phyloP scores from a whole-genome alignment of 1,140 invertebrate species.

The Drosophila serrata region DNA sequence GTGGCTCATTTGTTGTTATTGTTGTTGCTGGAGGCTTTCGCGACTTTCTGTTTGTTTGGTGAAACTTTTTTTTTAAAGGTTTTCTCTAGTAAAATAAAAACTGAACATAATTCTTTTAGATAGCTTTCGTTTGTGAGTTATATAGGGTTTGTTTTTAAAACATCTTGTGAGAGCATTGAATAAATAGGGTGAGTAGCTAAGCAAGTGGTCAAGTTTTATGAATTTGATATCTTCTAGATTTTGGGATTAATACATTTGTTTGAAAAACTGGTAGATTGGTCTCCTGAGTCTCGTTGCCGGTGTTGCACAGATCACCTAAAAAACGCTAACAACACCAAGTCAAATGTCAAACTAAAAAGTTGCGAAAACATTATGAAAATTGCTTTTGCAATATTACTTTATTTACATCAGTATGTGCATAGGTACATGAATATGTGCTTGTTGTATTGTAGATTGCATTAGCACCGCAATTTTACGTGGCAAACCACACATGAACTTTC shows the following conservation, averaged over 20 bases:
- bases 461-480: conserved; percentile 72
- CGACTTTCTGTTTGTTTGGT: conserved; percentile 80
- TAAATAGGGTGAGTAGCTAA: not conserved
- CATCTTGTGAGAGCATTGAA: not conserved
- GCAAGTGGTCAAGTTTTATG: no score
- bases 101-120: conserved; percentile 43
- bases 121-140: conserved; percentile 17
- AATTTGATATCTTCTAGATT: no score
- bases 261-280: no score
- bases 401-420: conserved; percentile 13
- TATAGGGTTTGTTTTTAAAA: not conserved
- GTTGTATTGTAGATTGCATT: conserved; percentile 30
- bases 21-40: conserved; percentile 63
- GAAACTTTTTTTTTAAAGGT: conserved; percentile 75
- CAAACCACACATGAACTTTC: conserved; percentile 66
- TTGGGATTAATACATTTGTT: no score
- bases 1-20: conserved; percentile 31
- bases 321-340: conserved; percentile 8
- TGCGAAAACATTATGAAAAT: conserved; percentile 27
- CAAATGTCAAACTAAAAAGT: conserved; percentile 53
- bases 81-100: conserved; percentile 64
- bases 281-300: not conserved
- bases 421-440: conserved; percentile 5
- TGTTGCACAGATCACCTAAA: conserved; percentile 7
- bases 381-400: conserved; percentile 6